Conservation (phyloP, 2,113 vertebrate species). For the Cottus gobio region DNA sequence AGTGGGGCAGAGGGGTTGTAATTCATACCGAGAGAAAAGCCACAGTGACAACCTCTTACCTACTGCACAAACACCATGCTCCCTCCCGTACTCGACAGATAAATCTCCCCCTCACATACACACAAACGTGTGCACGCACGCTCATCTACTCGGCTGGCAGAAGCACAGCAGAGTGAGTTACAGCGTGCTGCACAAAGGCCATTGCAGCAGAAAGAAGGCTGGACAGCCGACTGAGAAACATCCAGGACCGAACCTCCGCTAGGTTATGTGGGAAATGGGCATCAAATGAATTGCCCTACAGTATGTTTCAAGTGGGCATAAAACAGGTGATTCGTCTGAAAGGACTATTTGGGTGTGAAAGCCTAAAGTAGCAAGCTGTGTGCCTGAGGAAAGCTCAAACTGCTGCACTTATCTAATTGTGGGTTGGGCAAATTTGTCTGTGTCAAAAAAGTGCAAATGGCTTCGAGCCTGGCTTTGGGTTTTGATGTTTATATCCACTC, state of each 20-base stretch:
- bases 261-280: conserved; percentile 15
- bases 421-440: not conserved
- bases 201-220: conserved; percentile 47
- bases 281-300: conserved; percentile 51
- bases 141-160: conserved; percentile 49
- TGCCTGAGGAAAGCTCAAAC: conserved; percentile 1
- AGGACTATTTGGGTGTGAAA: conserved; percentile 41
- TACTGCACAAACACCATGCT: conserved; percentile 47
- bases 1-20: conserved; percentile 25
- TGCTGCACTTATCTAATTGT: conserved; percentile 9
- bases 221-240: conserved; percentile 51
- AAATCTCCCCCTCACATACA: conserved; percentile 34
- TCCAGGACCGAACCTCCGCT: conserved; percentile 17
- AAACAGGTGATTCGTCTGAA: conserved; percentile 45
- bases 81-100: conserved; percentile 24
- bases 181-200: conserved; percentile 49
- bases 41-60: conserved; percentile 39
- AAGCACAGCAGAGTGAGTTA: conserved; percentile 51
- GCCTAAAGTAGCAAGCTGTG: conserved; percentile 6
- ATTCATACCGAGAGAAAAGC: conserved; percentile 38
- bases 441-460: not conserved
- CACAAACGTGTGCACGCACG: conserved; percentile 11
- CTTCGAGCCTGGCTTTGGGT: conserved; percentile 1
- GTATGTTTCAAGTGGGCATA: conserved; percentile 39
- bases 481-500: conserved; percentile 6